phyloP scores from a whole-genome alignment of 2,888 invertebrate genomes.

The Sarcophaga rosellei region DNA sequence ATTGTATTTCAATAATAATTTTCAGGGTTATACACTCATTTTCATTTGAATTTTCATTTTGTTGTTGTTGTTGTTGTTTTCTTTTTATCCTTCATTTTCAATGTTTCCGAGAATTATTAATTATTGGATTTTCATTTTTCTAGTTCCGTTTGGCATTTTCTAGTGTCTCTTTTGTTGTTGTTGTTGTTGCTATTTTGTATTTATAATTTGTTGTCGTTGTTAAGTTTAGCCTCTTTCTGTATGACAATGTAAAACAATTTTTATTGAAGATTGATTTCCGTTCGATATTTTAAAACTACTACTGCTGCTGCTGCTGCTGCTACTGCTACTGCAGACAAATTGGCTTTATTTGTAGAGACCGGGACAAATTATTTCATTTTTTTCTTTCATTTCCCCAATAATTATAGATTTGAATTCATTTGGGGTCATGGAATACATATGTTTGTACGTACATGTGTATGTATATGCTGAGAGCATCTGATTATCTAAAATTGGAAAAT shows the following conservation, averaged over 20 bases:
- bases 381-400: no score
- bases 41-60: not conserved
- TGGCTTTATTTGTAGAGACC: not conserved
- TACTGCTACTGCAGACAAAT: not conserved
- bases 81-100: conserved; percentile 17
- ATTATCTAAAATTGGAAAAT: no score
- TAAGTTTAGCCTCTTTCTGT: no score
- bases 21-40: conserved; percentile 20
- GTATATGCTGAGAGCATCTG: no score
- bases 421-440: no score
- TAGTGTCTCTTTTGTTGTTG: not conserved
- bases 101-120: conserved; percentile 15
- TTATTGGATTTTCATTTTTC: conserved; percentile 14
- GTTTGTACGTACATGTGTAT: no score
- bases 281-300: not conserved
- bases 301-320: not conserved
- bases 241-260: no score
- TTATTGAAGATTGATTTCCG: not conserved
- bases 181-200: not conserved
- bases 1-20: not conserved
- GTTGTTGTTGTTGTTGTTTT: not conserved
- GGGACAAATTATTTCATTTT: not conserved
- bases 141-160: conserved; percentile 7
- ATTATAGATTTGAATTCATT: no score
- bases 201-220: not conserved